These are phyloP conservation scores for Pelodiscus sinensis DNA, from an alignment of 2,113 vertebrate species.

Conservation along the genomic window DNA sequence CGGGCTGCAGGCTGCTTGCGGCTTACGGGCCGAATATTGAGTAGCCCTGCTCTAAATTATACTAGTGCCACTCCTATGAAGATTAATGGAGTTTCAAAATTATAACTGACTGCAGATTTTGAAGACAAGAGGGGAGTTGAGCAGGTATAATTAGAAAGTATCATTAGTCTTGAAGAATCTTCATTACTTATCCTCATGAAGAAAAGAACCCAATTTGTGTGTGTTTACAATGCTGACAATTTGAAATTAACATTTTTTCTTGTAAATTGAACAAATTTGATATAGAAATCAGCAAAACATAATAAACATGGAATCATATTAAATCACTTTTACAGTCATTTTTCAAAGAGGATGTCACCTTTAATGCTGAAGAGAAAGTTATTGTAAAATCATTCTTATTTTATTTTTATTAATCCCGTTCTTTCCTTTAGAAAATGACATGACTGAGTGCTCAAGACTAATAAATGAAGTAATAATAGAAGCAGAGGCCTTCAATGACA, in stretches of 20 bases:
- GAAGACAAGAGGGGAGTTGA: not conserved
- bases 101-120: not conserved
- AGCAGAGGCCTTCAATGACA: slow-evolving; percentile 83
- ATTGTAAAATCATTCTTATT: not conserved
- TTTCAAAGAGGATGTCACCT: not conserved
- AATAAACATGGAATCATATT: not conserved
- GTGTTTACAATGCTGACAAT: not conserved
- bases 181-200: not conserved
- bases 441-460: slow-evolving; percentile 76
- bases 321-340: not conserved
- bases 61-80: not conserved
- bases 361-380: not conserved
- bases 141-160: not conserved
- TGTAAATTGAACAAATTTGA: slow-evolving; percentile 3
- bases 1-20: too few relatives aligned
- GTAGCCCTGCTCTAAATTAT: not conserved
- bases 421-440: slow-evolving; percentile 75
- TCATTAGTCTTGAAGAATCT: not conserved
- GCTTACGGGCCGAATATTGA: too few relatives aligned
- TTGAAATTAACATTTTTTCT: not conserved
- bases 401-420: slow-evolving; percentile 3
- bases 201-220: not conserved
- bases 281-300: not conserved
- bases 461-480: slow-evolving; percentile 84
- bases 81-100: not conserved